Base-by-base conservation (phyloP, 2,113 vertebrate genomes). In the Mugil cephalus region DNA sequence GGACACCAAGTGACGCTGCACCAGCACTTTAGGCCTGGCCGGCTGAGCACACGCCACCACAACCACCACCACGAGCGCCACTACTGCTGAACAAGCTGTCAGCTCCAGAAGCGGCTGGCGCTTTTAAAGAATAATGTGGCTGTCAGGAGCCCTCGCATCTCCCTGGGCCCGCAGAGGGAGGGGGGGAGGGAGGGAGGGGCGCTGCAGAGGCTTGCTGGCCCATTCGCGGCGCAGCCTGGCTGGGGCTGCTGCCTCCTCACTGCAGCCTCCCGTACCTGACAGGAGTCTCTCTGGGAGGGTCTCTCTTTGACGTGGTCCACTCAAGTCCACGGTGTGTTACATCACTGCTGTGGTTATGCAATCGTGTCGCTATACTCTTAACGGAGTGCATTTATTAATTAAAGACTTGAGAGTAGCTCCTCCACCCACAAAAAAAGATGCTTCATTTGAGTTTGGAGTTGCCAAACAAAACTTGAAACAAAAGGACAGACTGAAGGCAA, bases 111-210 rank as follows among this genome's bases (percentile, higher is more conserved):
- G 75, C 55, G 51, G 77, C 77, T 39, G 78, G 78, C 61, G 78
- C 92, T 89, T 93, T 93, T 90, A 91, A 93, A 92, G 90, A 92
- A 89, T 89, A 92, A 91, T 92, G 92, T 86, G 78, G 79, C 90
- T 92, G 91, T 92, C 92, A 90, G 87, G 80, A 89, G 62, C 65
- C 65, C 63, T 89, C 11, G 66, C 84, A 80, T 93, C 87, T 88
- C 80, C 61, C 39, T n/a, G 17, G 73, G 72, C 77, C 86, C 21
- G 69, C 71, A 87, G 46, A 82, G 80, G 70, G 61, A 60, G 60
- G 46, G 21, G 8, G 18, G 34, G 12, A 14, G 69, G 60, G 61
- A 59, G 60, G 73, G 90, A 74, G 81, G 64, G 69, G 70, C 15
- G 74, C 76, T 84, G 87, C 85, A 77, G 86, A 82, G 74, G 60